Evolutionary conservation across 2,888 invertebrate species (phyloP).

Genomic region (Melinopterus prodromus): DNA sequence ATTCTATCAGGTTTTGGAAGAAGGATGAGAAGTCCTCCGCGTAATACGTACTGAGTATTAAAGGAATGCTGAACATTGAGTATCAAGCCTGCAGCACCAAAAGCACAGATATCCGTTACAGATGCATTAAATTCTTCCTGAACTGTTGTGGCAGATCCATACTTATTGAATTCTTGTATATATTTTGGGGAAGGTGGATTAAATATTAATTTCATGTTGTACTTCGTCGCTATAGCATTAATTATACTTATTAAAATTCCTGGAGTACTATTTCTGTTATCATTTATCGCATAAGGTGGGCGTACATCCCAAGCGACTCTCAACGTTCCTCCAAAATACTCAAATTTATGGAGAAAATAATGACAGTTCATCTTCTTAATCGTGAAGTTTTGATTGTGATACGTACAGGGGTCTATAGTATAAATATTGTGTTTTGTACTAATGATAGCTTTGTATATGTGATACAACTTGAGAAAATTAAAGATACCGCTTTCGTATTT

Average conservation of each 20-base stretch:
- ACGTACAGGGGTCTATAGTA: not conserved
- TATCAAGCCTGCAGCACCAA: not conserved
- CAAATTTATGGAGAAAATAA: not conserved
- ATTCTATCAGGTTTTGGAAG: not conserved
- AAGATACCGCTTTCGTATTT: not conserved
- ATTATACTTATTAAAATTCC: conserved; percentile 20
- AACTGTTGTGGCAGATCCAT: not conserved
- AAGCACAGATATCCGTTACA: not conserved
- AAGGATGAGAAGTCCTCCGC: not conserved
- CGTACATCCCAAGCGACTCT: conserved; percentile 16
- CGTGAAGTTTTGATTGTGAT: not conserved
- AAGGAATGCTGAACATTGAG: not conserved
- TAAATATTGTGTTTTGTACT: not conserved
- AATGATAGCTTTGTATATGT: not conserved
- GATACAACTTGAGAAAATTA: not conserved
- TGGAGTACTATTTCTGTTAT: conserved; percentile 14
- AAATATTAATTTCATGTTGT: conserved; percentile 7
- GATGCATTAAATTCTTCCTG: not conserved
- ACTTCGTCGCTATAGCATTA: not conserved
- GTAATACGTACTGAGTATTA: not conserved
- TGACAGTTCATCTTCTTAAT: not conserved
- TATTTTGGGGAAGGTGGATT: conserved; percentile 10
- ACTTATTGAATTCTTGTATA: not conserved
- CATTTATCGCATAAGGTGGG: conserved; percentile 10
- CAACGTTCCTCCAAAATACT: not conserved